Conservation (phyloP, 2,113 vertebrate species). For the Catharus minimus region DNA sequence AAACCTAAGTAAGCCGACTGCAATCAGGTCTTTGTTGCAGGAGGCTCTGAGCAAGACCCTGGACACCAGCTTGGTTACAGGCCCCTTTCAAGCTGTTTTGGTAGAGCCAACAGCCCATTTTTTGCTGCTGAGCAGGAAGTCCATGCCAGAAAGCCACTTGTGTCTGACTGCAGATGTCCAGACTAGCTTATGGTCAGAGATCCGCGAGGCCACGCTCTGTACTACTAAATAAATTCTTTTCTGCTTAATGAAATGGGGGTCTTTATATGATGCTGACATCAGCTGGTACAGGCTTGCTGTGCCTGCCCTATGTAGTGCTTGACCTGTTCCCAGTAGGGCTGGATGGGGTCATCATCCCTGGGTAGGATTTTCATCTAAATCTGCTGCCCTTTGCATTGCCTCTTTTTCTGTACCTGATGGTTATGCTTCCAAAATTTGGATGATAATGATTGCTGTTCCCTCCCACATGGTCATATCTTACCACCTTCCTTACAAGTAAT, state of each 20-base stretch:
- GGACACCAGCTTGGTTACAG: not conserved
- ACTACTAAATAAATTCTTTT: not conserved
- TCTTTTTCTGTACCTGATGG: not conserved
- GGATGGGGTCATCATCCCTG: too few species aligned
- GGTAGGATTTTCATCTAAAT: not conserved
- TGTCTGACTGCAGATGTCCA: not conserved
- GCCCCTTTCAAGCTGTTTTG: not conserved
- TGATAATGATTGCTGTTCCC: not conserved
- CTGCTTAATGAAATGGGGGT: not conserved
- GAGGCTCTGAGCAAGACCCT: not conserved
- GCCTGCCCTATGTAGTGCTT: not conserved
- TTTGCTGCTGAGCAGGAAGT: not conserved
- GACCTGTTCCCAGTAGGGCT: not conserved
- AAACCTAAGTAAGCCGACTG: not conserved
- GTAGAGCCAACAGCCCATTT: not conserved
- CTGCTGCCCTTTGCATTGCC: not conserved
- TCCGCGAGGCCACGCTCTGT: not conserved
- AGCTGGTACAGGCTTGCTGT: not conserved
- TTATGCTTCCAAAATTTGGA: not conserved
- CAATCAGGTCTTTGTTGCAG: not conserved
- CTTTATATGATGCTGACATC: not conserved
- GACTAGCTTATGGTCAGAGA: not conserved
- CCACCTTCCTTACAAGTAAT: not conserved
- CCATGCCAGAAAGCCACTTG: not conserved
- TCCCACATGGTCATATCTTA: rapidly evolving